These are phyloP conservation scores for Sebastes baramenuke DNA, from an alignment of 2,797 vertebrate genomes.

Conservation along the genomic window DNA sequence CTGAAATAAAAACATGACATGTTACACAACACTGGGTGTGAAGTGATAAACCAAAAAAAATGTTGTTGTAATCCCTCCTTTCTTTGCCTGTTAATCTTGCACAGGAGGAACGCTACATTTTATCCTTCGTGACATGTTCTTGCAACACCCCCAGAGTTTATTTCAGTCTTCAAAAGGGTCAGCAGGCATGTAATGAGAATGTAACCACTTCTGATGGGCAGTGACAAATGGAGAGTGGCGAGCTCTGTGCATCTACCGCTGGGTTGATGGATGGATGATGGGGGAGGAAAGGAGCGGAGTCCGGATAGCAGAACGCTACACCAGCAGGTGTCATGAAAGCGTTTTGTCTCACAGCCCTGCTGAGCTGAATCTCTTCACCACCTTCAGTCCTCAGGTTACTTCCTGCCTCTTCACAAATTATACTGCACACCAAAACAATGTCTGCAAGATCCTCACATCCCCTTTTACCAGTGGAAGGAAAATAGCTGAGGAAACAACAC, in stretches of 20 bases:
- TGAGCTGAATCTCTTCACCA: slow-evolving; percentile 39
- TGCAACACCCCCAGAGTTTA: slow-evolving; percentile 56
- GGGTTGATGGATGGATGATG: slow-evolving; percentile 66
- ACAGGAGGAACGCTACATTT: slow-evolving; percentile 26
- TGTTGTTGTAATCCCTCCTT: slow-evolving; percentile 37
- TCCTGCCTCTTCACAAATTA: slow-evolving; percentile 20
- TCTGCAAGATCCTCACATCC: background rate
- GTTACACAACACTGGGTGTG: slow-evolving; percentile 10
- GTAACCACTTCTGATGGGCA: slow-evolving; percentile 59
- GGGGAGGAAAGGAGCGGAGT: slow-evolving; percentile 37
- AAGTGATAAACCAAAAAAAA: slow-evolving; percentile 41
- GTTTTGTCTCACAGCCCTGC: slow-evolving; percentile 57
- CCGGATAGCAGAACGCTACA: slow-evolving; percentile 39
- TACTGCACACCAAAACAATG: slow-evolving; percentile 3
- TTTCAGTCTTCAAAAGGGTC: slow-evolving; percentile 65
- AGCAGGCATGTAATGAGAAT: slow-evolving; percentile 64
- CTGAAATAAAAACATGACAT: slow-evolving; percentile 22
- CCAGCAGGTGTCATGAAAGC: slow-evolving; percentile 77
- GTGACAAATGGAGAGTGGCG: slow-evolving; percentile 59
- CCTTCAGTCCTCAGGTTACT: slow-evolving; percentile 30
- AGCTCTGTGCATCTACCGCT: slow-evolving; percentile 47
- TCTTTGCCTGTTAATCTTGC: slow-evolving; percentile 43
- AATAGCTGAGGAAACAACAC: background rate
- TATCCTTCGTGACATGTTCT: slow-evolving; percentile 59
- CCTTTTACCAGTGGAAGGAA: background rate